A percentile compares a stretch with the other conserved stretches of the same genome.
phyloP scores from a whole-genome alignment of 2,888 invertebrate species.

The Folsomia candida region DNA sequence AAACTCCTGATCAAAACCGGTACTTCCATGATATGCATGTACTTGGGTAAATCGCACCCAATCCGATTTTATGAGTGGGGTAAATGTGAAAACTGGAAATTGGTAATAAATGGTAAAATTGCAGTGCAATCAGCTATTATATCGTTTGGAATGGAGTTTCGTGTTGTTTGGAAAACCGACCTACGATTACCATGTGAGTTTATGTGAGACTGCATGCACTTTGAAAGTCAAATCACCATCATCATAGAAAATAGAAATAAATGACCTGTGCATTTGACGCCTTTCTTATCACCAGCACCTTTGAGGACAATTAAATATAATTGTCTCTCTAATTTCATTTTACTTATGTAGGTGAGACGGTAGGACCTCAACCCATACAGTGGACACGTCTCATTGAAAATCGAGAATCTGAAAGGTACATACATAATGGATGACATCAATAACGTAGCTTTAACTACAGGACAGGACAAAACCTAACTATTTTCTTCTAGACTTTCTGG shows the following conservation, averaged over 20 bases:
- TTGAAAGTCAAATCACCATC: too few species aligned
- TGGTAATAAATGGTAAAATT: constrained; percentile 6
- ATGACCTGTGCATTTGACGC: too few species aligned
- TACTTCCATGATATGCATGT: constrained; percentile 21
- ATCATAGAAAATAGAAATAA: too few species aligned
- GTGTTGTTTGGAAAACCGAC: constrained; percentile 41
- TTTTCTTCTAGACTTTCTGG: constrained; percentile 3
- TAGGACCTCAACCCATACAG: constrained; percentile 39
- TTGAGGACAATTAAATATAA: too few species aligned
- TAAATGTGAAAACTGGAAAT: background rate
- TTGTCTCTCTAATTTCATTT: too few species aligned
- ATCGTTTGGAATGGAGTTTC: constrained; percentile 38
- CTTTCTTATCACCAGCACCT: too few species aligned
- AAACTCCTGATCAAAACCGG: constrained; percentile 36
- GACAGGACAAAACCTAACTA: background rate
- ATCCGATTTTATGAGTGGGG: background rate
- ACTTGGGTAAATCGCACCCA: too few species aligned
- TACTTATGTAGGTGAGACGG: constrained; percentile 35
- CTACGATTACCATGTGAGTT: constrained; percentile 32
- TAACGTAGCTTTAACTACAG: background rate
- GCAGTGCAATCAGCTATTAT: constrained; percentile 38
- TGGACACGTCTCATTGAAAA: constrained; percentile 38
- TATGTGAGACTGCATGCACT: too few species aligned
- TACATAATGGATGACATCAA: too few species aligned
- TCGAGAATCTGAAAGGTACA: constrained; percentile 42